These are phyloP conservation scores for Tragelaphus buxtoni DNA, from an alignment of 2,113 vertebrate genomes.

Conservation along the genomic window DNA sequence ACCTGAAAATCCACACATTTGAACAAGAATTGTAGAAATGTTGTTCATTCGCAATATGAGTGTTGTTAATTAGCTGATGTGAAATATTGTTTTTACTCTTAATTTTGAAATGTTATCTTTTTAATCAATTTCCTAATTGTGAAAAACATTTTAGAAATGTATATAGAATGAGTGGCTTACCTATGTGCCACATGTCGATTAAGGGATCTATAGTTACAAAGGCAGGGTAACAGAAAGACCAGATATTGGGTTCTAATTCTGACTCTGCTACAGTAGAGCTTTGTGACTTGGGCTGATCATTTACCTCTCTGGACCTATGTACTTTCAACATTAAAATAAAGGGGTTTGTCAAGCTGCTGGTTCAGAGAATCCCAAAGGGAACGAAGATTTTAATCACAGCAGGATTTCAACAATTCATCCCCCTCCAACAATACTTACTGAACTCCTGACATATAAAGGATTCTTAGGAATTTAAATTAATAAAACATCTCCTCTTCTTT, in stretches of 20 bases:
- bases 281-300: not conserved
- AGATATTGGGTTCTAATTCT: not conserved
- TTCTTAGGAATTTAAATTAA: not conserved
- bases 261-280: not conserved
- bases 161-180: not conserved
- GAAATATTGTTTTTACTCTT: not conserved
- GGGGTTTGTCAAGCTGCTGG: not conserved
- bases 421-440: not conserved
- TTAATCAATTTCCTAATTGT: not conserved
- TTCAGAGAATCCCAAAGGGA: not conserved
- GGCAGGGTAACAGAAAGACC: not conserved
- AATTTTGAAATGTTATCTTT: not conserved
- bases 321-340: not conserved
- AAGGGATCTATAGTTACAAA: not conserved
- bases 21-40: not conserved
- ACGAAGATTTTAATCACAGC: not conserved
- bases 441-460: not conserved
- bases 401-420: not conserved
- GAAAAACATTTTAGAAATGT: not conserved
- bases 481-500: not conserved
- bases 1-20: accelerated
- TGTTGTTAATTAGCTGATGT: not conserved
- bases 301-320: not conserved
- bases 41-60: not conserved
- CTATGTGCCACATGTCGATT: not conserved